Conservation (phyloP, 2,797 vertebrate genomes). For the Spinus olivaceus region DNA sequence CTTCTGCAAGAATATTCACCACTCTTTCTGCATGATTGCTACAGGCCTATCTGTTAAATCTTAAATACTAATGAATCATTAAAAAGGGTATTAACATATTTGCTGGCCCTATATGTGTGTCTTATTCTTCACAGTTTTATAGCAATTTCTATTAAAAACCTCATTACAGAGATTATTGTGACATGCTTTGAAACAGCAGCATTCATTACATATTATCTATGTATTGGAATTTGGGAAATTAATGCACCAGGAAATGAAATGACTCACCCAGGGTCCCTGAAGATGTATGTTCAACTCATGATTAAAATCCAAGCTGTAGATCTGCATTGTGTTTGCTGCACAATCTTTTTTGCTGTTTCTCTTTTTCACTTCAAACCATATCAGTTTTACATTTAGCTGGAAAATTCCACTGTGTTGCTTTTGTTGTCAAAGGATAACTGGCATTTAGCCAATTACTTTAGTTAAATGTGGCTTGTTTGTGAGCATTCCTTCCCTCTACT, state of each 20-base stretch:
- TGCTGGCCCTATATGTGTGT: background rate
- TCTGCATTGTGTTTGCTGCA: background rate
- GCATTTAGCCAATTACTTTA: background rate
- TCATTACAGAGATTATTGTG: constrained; percentile 15
- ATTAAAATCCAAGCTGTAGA: background rate
- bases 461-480: background rate
- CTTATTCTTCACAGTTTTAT: background rate
- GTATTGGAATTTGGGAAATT: background rate
- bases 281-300: background rate
- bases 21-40: background rate
- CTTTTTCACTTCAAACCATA: background rate
- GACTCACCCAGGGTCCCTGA: background rate
- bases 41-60: constrained; percentile 19
- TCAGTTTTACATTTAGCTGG: background rate
- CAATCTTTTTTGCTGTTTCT: background rate
- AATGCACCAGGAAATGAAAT: constrained; percentile 41
- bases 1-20: background rate
- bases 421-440: background rate
- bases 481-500: background rate
- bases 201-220: constrained; percentile 16
- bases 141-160: background rate
- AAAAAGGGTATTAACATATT: constrained; percentile 18
- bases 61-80: constrained; percentile 41
- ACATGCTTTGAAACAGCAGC: constrained; percentile 26
- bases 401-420: background rate